Evolutionary conservation across 2,113 vertebrate species (phyloP).

Genomic region (Eulemur rufifrons): DNA sequence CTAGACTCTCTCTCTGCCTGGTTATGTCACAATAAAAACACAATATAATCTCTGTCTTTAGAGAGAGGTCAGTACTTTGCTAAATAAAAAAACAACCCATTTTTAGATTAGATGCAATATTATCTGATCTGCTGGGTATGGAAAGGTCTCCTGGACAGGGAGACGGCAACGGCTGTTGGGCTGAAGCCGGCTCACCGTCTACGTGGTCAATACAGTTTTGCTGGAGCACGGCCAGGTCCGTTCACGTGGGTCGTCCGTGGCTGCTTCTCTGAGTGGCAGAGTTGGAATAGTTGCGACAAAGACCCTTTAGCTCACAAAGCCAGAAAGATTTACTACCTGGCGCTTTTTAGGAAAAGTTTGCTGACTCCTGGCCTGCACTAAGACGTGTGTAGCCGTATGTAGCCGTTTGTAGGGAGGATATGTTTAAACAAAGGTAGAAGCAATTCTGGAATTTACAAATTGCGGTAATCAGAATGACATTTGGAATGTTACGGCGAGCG

Average conservation of each 20-base stretch:
- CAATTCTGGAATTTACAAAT: conserved; percentile 28
- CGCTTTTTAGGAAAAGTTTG: neutral
- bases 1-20: neutral
- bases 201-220: neutral
- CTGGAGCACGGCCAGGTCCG: neutral
- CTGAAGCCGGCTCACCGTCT: neutral
- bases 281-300: neutral
- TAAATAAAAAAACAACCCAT: neutral
- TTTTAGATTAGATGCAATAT: neutral
- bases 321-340: neutral
- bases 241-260: neutral
- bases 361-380: neutral
- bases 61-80: neutral
- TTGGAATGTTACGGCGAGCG: neutral
- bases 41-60: neutral
- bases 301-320: neutral
- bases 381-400: neutral
- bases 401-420: neutral
- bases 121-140: neutral
- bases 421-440: neutral
- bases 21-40: neutral
- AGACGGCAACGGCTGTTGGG: neutral
- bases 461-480: neutral
- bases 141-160: neutral
- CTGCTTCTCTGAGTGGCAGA: neutral